Conservation (phyloP, 1,140 invertebrate genomes). For the Laupala kohalensis region DNA sequence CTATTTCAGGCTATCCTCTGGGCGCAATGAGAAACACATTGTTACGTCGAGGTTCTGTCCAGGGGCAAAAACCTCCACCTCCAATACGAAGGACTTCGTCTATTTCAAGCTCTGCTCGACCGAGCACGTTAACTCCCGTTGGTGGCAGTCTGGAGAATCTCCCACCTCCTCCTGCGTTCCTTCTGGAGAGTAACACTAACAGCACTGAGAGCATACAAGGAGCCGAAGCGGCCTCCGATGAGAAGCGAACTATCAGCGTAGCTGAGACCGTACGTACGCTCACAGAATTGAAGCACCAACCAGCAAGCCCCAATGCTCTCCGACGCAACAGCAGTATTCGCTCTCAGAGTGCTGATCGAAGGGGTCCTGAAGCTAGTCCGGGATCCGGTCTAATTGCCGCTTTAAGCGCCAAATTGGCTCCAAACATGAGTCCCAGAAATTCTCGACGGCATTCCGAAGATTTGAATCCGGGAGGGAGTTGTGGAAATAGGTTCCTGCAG, state of each 20-base stretch:
- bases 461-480: neutral
- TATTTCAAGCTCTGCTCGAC: slow-evolving; percentile 41
- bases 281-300: slow-evolving; percentile 71
- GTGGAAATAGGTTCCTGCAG: slow-evolving; percentile 2
- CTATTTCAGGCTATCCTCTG: slow-evolving; percentile 26
- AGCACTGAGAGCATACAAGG: slow-evolving; percentile 25
- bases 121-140: slow-evolving; percentile 14
- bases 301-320: slow-evolving; percentile 65
- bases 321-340: slow-evolving; percentile 42
- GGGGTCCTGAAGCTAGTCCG: slow-evolving; percentile 13
- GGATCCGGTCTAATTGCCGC: slow-evolving; percentile 40
- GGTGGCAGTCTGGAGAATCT: slow-evolving; percentile 44
- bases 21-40: slow-evolving; percentile 30
- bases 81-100: slow-evolving; percentile 75
- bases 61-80: slow-evolving; percentile 60
- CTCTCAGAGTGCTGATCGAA: slow-evolving; percentile 28
- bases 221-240: slow-evolving; percentile 20
- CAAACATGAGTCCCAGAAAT: slow-evolving; percentile 38
- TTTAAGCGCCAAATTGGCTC: slow-evolving; percentile 53
- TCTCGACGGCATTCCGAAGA: slow-evolving; percentile 21
- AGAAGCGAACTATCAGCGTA: slow-evolving; percentile 39
- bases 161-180: slow-evolving; percentile 71
- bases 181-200: slow-evolving; percentile 45
- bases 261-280: slow-evolving; percentile 75
- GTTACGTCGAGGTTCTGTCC: slow-evolving; percentile 44